Base-by-base conservation (phyloP, 2,888 invertebrate genomes). In the Rhagophthalmus giganteus region DNA sequence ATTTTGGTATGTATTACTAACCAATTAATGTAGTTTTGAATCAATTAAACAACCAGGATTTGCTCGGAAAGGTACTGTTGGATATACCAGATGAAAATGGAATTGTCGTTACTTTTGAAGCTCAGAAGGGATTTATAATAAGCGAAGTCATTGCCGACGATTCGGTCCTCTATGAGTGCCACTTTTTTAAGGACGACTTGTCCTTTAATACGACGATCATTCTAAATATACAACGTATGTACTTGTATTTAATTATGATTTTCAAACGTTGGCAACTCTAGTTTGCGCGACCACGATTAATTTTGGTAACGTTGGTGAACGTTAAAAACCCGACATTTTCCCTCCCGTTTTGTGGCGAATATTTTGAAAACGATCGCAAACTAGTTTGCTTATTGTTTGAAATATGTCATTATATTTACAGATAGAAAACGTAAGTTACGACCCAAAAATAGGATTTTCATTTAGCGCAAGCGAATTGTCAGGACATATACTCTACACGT, bases 401-500 rank as follows among this genome's bases (percentile, higher is more conserved):
- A 25, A 14, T 32, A 34, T 48, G 31, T 34, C 33, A 24, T 38
- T 50, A 30, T 39, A 30, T 28, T 73, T 73, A n/a, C 68, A 73
- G 68, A 54, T 66, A 8, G 58, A 59, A 13, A 62, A 62, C 28
- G 59, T 64, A 32, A 62, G 59, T 15, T 80, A 67, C 64, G 72
- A 79, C 68, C 75, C 76, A 16, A 76, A 71, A 68, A 65, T 69
- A 58, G 80, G 80, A 60, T 79, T 75, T 62, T 70, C 52, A 1
- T 61, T 78, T 51, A 55, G 53, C 26, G 66, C 71, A 16, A 57
- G 71, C 2, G 66, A 68, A 2, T 46, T 75, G 9, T 63, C 55
- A 26, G 70, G 74, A 25, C 33, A 60, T 39, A 63, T 62, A 30
- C 27, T 57, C 34, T 72, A 68, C 55, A 50, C 15, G 39, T 76